Conservation (phyloP, 2,888 invertebrate species). For the Auanema sp. region DNA sequence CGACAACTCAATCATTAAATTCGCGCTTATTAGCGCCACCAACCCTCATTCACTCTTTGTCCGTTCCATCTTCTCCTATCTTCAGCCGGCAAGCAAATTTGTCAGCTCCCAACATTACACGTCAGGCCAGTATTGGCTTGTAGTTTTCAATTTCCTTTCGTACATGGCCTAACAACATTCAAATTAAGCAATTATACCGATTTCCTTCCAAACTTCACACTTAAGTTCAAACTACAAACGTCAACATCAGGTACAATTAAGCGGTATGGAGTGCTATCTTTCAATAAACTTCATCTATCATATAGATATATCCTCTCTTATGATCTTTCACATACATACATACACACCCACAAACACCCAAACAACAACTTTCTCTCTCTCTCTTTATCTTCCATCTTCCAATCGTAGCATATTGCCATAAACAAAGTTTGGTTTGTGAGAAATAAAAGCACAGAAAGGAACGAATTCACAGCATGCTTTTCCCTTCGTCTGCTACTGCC, state of each 20-base stretch:
- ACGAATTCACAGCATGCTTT: no score
- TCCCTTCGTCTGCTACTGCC: no score
- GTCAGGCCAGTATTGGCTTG: conserved; percentile 13
- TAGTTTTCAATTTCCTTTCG: no score
- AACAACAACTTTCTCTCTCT: background rate
- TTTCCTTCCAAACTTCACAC: no score
- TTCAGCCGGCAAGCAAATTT: conserved; percentile 16
- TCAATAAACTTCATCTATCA: background rate
- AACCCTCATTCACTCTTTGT: conserved; percentile 18
- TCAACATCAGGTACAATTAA: background rate
- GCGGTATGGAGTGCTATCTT: background rate
- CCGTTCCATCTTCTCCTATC: conserved; percentile 16
- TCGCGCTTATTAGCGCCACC: conserved; percentile 18
- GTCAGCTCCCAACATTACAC: conserved; percentile 12
- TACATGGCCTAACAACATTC: no score
- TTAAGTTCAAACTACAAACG: no score
- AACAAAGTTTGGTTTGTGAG: no score
- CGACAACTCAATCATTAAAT: conserved; percentile 10
- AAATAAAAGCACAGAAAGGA: no score
- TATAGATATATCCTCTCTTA: no score
- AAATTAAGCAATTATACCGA: no score
- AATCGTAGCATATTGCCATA: background rate
- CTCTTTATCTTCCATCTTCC: background rate
- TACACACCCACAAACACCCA: no score
- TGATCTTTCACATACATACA: no score